These are phyloP conservation scores for Poecile atricapillus DNA, from an alignment of 2,113 vertebrate species.

Conservation along the genomic window DNA sequence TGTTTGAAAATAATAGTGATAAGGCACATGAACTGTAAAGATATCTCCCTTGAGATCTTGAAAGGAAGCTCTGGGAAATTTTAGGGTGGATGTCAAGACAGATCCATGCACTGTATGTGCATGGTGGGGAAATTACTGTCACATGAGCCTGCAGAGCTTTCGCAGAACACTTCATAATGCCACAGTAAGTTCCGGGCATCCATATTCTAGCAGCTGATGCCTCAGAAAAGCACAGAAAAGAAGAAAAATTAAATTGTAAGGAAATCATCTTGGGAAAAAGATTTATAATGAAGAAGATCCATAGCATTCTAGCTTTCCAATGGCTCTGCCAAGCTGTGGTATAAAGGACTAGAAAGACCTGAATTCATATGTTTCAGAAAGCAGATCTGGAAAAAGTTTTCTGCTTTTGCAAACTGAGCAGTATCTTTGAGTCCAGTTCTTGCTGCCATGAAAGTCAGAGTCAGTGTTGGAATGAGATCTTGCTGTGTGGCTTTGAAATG, in stretches of 20 bases:
- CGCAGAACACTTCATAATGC: background rate
- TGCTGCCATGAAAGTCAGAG: background rate
- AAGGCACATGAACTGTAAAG: background rate
- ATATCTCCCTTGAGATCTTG: background rate
- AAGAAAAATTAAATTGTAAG: background rate
- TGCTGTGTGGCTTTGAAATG: background rate
- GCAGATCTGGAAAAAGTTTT: background rate
- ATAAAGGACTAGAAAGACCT: background rate
- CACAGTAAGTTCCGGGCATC: background rate
- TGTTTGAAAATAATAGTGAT: constrained; percentile 10
- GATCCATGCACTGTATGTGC: background rate
- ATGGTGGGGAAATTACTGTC: background rate
- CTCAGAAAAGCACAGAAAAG: background rate
- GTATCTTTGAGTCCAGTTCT: background rate
- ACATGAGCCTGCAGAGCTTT: background rate
- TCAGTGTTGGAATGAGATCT: background rate
- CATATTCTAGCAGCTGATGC: background rate
- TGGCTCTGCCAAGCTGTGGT: background rate
- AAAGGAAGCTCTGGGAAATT: constrained; percentile 19
- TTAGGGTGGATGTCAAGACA: constrained; percentile 10
- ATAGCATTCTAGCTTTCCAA: background rate
- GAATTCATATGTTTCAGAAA: background rate
- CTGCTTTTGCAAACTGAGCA: background rate
- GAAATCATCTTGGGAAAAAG: background rate
- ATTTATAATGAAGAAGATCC: background rate